phyloP scores from a whole-genome alignment of 1,140 invertebrate species.

The Megalopta genalis region DNA sequence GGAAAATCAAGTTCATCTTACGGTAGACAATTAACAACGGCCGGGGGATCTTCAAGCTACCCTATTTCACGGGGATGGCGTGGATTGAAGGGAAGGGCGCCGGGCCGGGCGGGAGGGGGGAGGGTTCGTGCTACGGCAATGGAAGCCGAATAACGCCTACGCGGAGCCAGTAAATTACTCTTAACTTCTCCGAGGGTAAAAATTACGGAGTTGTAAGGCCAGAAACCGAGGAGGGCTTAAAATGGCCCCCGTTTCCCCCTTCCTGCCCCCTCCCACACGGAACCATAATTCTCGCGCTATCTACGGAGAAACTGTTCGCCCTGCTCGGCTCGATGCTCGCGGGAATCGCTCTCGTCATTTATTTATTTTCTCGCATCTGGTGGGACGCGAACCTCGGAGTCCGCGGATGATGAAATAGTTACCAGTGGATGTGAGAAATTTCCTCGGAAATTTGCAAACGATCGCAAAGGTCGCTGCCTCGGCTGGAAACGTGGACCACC shows the following conservation, averaged over 20 bases:
- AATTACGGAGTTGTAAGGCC: constrained; percentile 77
- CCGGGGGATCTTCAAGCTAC: constrained; percentile 24
- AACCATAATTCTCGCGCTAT: constrained; percentile 77
- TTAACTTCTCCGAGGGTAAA: constrained; percentile 78
- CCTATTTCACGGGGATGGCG: constrained; percentile 11
- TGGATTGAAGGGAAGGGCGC: not conserved
- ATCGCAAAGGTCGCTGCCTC: not conserved
- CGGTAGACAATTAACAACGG: constrained; percentile 64
- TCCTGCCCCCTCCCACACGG: constrained; percentile 50
- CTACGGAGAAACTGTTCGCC: constrained; percentile 71
- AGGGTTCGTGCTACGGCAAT: not conserved
- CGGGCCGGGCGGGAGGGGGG: not conserved
- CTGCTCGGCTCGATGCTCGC: constrained; percentile 47
- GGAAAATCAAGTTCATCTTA: constrained; percentile 62
- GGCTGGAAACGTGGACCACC: not conserved
- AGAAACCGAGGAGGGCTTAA: constrained; percentile 67
- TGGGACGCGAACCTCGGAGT: constrained; percentile 63
- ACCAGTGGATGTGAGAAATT: not conserved
- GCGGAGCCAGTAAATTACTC: constrained; percentile 77
- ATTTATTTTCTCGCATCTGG: constrained; percentile 73
- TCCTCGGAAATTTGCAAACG: not conserved
- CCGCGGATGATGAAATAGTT: constrained; percentile 43
- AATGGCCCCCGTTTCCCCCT: constrained; percentile 41
- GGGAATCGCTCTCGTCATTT: constrained; percentile 75
- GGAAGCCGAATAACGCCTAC: constrained; percentile 65